A percentile compares a stretch with the other conserved stretches of the same genome.
phyloP scores from a whole-genome alignment of 2,797 vertebrate genomes.

The Scleropages formosus region DNA sequence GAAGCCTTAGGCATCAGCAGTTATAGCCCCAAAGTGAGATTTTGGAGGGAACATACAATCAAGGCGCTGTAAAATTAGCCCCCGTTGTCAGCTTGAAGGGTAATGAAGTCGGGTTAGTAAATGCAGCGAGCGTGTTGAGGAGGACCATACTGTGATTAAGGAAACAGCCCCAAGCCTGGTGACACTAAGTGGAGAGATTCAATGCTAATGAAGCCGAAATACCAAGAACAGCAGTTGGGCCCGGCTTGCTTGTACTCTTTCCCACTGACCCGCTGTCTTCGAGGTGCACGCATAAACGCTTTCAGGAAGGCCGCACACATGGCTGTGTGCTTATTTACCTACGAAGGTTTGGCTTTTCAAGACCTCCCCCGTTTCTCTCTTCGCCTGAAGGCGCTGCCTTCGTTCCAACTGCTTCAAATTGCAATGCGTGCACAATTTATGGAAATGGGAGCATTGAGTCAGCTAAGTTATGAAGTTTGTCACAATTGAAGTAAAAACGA shows the following conservation, averaged over 20 bases:
- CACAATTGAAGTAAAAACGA: no score
- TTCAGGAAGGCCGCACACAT: neutral
- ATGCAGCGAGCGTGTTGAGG: constrained; percentile 21
- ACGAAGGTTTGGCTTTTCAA: neutral
- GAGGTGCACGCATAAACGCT: neutral
- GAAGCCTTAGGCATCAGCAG: neutral
- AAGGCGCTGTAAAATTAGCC: constrained; percentile 23
- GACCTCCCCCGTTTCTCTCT: neutral
- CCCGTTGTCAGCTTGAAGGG: constrained; percentile 31
- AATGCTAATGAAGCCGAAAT: constrained; percentile 28
- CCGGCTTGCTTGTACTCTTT: constrained; percentile 11
- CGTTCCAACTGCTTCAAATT: neutral
- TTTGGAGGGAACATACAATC: neutral
- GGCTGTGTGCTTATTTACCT: neutral
- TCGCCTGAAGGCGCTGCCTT: neutral
- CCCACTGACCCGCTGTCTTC: neutral
- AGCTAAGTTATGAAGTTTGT: neutral
- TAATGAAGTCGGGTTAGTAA: constrained; percentile 26
- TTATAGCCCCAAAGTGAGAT: constrained; percentile 2
- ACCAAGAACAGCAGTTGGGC: constrained; percentile 6
- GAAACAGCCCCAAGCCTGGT: neutral
- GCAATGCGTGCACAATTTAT: neutral
- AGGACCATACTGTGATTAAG: constrained; percentile 25
- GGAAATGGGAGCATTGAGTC: neutral
- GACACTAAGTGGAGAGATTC: neutral